Evolutionary conservation across 2,113 vertebrate genomes (phyloP).

Genomic region (Planiliza haematocheilus): DNA sequence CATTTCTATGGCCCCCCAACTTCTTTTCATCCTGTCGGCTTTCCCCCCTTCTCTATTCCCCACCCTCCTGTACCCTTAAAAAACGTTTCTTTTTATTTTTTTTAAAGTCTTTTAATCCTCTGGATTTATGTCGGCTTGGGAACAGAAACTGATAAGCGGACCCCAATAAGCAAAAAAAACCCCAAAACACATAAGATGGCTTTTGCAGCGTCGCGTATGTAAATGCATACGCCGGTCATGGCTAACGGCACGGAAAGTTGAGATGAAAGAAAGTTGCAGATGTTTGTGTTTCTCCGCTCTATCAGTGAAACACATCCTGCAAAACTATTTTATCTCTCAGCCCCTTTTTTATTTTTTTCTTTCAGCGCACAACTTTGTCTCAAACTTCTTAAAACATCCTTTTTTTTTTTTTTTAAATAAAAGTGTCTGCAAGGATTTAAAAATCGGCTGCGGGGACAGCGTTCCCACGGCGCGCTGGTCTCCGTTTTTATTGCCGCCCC

Average conservation of each 20-base stretch:
- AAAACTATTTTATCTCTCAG: constrained; percentile 23
- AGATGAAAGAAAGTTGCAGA: constrained; percentile 71
- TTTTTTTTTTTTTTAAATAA: background rate
- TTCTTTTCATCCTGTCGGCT: constrained; percentile 82
- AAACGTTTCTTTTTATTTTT: constrained; percentile 60
- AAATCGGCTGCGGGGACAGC: constrained; percentile 39
- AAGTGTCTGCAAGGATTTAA: constrained; percentile 3
- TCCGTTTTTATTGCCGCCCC: constrained; percentile 65
- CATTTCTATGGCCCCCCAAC: constrained; percentile 79
- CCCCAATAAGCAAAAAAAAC: constrained; percentile 61
- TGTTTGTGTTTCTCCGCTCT: constrained; percentile 51
- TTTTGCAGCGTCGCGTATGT: constrained; percentile 62
- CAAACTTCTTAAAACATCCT: constrained; percentile 26
- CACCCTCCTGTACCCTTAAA: constrained; percentile 41
- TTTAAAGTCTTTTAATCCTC: constrained; percentile 84
- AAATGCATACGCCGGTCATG: constrained; percentile 66
- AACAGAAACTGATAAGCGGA: constrained; percentile 80
- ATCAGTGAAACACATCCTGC: constrained; percentile 37
- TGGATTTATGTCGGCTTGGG: constrained; percentile 76
- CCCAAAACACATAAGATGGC: constrained; percentile 15
- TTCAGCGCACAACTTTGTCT: constrained; percentile 8
- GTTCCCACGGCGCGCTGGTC: constrained; percentile 60
- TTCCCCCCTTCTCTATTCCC: constrained; percentile 23
- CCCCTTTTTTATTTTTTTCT: no score
- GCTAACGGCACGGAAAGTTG: constrained; percentile 62